Conservation (phyloP, 1,140 invertebrate species). For the Cyphomyrmex costatus region DNA sequence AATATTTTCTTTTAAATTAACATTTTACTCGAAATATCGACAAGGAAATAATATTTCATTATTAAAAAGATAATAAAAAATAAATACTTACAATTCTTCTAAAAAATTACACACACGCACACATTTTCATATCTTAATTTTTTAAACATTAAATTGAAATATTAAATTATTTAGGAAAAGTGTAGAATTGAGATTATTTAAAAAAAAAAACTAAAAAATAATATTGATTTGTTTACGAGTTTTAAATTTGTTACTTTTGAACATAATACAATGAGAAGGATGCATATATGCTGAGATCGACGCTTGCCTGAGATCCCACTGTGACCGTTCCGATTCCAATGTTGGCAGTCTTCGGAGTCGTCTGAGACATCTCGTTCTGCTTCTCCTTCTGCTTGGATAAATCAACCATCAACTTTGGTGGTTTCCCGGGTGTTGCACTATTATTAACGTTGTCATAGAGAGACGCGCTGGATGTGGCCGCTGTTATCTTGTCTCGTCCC, state of each 20-base stretch:
- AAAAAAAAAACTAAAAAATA: not conserved
- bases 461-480: constrained; percentile 94
- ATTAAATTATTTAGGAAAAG: not conserved
- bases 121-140: not conserved
- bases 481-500: constrained; percentile 91
- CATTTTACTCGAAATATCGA: not conserved
- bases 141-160: not conserved
- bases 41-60: not conserved
- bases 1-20: not conserved
- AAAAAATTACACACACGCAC: no score
- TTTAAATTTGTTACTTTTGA: not conserved
- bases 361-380: constrained; percentile 85
- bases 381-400: constrained; percentile 83
- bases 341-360: constrained; percentile 84
- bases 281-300: not conserved
- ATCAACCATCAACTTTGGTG: constrained; percentile 77
- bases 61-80: constrained; percentile 12
- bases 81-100: not conserved
- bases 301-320: constrained; percentile 86
- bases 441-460: constrained; percentile 95
- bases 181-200: not conserved
- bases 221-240: not conserved
- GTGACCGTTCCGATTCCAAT: constrained; percentile 88
- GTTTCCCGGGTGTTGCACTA: constrained; percentile 81
- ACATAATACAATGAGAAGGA: not conserved